Evolutionary conservation across 2,113 vertebrate genomes (phyloP).

Genomic region (Megaceryle maxima): DNA sequence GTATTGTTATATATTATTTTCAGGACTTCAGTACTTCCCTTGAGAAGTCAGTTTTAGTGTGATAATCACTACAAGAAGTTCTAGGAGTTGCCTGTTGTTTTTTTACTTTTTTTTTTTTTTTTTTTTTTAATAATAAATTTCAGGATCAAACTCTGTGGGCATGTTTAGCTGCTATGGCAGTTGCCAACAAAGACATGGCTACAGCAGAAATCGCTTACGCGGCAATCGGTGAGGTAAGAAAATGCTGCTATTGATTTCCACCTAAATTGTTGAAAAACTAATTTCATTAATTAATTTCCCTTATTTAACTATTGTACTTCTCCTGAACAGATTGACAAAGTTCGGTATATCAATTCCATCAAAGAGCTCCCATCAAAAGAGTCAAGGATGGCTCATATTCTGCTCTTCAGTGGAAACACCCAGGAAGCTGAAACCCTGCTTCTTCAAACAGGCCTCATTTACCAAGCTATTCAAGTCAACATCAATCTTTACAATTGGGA

Average conservation of each 20-base stretch:
- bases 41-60: neutral
- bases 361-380: constrained; percentile 92
- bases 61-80: neutral
- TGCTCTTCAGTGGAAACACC: constrained; percentile 89
- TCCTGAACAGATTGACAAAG: constrained; percentile 85
- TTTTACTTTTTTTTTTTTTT: neutral
- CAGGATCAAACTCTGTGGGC: constrained; percentile 94
- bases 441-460: constrained; percentile 88
- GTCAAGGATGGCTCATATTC: constrained; percentile 87
- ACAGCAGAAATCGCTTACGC: constrained; percentile 94
- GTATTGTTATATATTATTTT: fast-evolving
- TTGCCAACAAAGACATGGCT: constrained; percentile 86
- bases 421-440: constrained; percentile 90
- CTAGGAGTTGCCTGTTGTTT: neutral
- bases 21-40: neutral
- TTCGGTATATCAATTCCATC: constrained; percentile 91
- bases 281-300: neutral
- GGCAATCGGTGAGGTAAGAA: constrained; percentile 87
- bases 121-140: neutral
- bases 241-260: neutral
- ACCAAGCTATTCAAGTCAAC: constrained; percentile 92
- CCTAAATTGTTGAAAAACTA: neutral
- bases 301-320: neutral
- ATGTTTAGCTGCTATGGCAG: constrained; percentile 94
- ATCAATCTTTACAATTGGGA: constrained; percentile 96